A percentile compares a stretch with the other conserved stretches of the same genome.
Evolutionary conservation across 35 echinoderm and acorn worm genomes (phyloP).

Genomic region (Holothuria glaberrima): DNA sequence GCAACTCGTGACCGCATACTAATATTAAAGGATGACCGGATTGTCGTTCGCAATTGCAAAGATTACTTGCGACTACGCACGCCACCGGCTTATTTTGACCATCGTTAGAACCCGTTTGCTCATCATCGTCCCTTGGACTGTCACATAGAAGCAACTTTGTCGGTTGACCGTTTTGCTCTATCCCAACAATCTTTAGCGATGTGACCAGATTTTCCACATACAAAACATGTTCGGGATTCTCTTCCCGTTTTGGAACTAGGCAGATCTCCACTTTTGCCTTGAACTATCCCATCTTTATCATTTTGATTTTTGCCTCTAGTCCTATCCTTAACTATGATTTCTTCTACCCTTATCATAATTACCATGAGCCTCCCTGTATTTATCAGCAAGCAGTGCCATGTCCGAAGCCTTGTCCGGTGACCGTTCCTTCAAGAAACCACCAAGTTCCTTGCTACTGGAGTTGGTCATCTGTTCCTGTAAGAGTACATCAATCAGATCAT

Average conservation of each 20-base stretch:
- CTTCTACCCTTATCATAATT: slow-evolving; percentile 32
- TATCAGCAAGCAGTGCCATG: slow-evolving; percentile 57
- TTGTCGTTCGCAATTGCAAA: slow-evolving; percentile 44
- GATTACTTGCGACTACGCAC: slow-evolving; percentile 14
- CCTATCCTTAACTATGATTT: not conserved
- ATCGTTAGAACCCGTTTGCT: not conserved
- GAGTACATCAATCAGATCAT: slow-evolving; percentile 60
- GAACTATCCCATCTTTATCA: slow-evolving; percentile 23
- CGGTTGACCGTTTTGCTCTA: not conserved
- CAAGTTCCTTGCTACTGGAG: slow-evolving; percentile 26
- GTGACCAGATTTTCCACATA: slow-evolving; percentile 45
- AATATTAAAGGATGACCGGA: slow-evolving; percentile 1
- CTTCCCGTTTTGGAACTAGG: slow-evolving; percentile 25
- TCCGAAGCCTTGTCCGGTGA: not conserved
- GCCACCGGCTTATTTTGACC: slow-evolving; percentile 22
- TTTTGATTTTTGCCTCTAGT: not conserved
- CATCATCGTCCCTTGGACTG: slow-evolving; percentile 12
- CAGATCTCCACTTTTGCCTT: not conserved
- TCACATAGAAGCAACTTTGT: slow-evolving; percentile 34
- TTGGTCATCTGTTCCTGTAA: no score
- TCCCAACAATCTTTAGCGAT: slow-evolving; percentile 29
- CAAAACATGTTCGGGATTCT: slow-evolving; percentile 36
- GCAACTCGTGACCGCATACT: slow-evolving; percentile 48
- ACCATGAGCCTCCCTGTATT: slow-evolving; percentile 56
- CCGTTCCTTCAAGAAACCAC: slow-evolving; percentile 60